Conservation (phyloP, 2,888 invertebrate genomes). For the Temnothorax rugatulus region DNA sequence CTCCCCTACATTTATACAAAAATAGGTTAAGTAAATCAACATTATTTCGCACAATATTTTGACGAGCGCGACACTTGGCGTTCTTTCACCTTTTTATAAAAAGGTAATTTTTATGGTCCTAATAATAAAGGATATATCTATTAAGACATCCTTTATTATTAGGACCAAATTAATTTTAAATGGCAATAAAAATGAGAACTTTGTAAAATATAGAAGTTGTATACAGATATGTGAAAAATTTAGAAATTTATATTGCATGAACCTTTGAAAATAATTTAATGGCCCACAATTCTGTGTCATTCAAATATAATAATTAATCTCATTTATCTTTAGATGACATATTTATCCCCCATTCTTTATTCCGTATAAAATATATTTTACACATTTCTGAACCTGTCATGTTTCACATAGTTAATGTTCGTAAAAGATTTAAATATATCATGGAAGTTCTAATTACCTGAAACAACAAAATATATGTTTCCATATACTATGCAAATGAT, state of each 20-base stretch:
- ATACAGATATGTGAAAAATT: not conserved
- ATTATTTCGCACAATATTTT: no score
- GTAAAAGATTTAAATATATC: slow-evolving; percentile 50
- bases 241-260: not conserved
- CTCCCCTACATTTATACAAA: no score
- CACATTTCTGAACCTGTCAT: not conserved
- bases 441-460: slow-evolving; percentile 58
- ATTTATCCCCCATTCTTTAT: not conserved
- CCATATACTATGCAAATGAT: not conserved
- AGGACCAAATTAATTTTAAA: no score
- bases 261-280: not conserved
- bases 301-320: not conserved
- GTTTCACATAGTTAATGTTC: not conserved
- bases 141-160: no score
- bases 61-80: no score
- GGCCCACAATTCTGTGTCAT: not conserved
- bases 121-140: no score
- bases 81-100: no score
- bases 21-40: no score
- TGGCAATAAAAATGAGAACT: not conserved
- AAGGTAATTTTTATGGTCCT: no score
- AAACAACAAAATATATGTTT: not conserved
- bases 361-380: slow-evolving; percentile 9
- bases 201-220: not conserved
- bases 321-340: not conserved